phyloP scores from a whole-genome alignment of 2,797 vertebrate genomes.

The Pyrocephalus nanus region DNA sequence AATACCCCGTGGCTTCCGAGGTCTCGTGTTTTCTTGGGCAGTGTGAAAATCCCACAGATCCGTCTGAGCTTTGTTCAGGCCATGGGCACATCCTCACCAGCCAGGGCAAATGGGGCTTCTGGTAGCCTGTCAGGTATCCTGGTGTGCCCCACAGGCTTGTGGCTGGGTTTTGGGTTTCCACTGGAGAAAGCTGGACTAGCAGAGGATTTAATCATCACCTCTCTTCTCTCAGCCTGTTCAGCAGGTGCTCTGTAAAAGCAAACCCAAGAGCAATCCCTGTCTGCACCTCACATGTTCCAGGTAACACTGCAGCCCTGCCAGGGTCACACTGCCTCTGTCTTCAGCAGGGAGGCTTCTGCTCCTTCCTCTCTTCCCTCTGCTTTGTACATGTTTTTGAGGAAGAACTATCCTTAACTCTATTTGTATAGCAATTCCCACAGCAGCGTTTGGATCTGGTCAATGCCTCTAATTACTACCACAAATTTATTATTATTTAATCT shows the following conservation, averaged over 20 bases:
- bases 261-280: neutral
- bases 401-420: neutral
- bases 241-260: neutral
- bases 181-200: neutral
- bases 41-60: neutral
- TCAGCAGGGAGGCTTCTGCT: neutral
- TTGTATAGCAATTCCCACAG: neutral
- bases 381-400: neutral
- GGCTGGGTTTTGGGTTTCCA: neutral
- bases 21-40: neutral
- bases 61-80: neutral
- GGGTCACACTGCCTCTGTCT: neutral
- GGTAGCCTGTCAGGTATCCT: neutral
- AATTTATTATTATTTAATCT: neutral
- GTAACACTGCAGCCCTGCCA: neutral
- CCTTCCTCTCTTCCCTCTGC: neutral
- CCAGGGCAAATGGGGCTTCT: neutral
- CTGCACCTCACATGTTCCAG: neutral
- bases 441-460: neutral
- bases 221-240: neutral
- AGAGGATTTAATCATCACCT: neutral
- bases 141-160: neutral
- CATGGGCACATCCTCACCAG: neutral
- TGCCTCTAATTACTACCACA: neutral
- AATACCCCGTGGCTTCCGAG: neutral